These are phyloP conservation scores for Aphidius colemani DNA, from an alignment of 2,888 invertebrate species.

Conservation along the genomic window DNA sequence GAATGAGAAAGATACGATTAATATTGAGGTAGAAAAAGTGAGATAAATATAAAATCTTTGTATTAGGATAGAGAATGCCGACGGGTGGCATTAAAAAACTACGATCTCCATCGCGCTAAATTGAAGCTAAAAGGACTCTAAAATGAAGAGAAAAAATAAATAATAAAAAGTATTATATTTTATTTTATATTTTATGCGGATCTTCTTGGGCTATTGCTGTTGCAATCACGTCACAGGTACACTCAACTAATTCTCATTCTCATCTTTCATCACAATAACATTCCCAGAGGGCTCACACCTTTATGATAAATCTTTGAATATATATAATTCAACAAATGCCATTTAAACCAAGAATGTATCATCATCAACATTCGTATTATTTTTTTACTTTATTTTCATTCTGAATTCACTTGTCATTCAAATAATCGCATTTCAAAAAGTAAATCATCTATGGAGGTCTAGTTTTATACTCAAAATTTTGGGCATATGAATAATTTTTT, in stretches of 20 bases:
- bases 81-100: slow-evolving; percentile 43
- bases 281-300: too few species aligned
- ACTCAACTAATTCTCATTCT: slow-evolving; percentile 30
- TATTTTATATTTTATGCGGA: slow-evolving; percentile 43
- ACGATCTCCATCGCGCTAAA: slow-evolving; percentile 44
- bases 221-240: slow-evolving; percentile 34
- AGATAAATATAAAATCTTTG: slow-evolving; percentile 44
- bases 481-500: too few species aligned
- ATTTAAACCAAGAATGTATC: too few species aligned
- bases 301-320: too few species aligned
- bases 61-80: slow-evolving; percentile 58
- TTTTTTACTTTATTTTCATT: background rate
- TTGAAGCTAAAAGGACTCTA: slow-evolving; percentile 53
- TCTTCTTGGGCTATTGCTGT: slow-evolving; percentile 35
- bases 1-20: slow-evolving; percentile 40
- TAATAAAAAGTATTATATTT: too few species aligned
- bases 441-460: too few species aligned
- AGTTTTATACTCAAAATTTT: too few species aligned
- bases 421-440: too few species aligned
- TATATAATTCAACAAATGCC: too few species aligned
- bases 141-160: slow-evolving; percentile 37
- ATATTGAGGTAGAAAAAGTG: slow-evolving; percentile 20
- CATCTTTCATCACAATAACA: background rate
- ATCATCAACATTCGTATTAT: too few species aligned
- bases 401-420: background rate